Percentiles rank a stretch among this genome's conserved stretches.
Evolutionary conservation across 2,113 vertebrate species (phyloP).

Genomic region (Asarcornis scutulata): DNA sequence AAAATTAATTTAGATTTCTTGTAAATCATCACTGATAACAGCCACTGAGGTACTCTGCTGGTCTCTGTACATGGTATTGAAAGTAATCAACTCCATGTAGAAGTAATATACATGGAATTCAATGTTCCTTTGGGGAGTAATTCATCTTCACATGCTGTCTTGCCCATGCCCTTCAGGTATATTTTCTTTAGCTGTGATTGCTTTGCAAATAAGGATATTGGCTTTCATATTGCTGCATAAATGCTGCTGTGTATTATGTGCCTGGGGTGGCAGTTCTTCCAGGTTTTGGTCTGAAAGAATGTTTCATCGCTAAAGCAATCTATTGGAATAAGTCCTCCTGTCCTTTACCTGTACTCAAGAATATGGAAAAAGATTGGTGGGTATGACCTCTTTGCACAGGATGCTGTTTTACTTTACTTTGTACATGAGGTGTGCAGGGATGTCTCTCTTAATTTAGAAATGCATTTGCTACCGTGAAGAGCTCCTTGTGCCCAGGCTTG

Average conservation of each 20-base stretch:
- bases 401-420: background rate
- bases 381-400: background rate
- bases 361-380: background rate
- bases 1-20: constrained; percentile 31
- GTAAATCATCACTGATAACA: constrained; percentile 23
- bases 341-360: background rate
- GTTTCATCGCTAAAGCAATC: background rate
- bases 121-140: background rate
- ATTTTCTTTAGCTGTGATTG: background rate
- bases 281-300: background rate
- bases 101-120: background rate
- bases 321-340: background rate
- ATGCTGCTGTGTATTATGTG: background rate
- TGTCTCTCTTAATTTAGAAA: background rate
- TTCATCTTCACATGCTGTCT: background rate
- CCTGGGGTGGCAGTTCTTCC: background rate
- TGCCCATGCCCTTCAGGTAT: background rate
- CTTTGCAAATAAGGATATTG: constrained; percentile 14
- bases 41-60: background rate
- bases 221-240: background rate
- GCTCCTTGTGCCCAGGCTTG: background rate
- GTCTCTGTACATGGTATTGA: background rate
- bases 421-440: background rate
- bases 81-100: constrained; percentile 16
- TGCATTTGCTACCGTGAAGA: background rate